Conservation (phyloP, 2,888 invertebrate species). For the Bhutanitis thaidina region DNA sequence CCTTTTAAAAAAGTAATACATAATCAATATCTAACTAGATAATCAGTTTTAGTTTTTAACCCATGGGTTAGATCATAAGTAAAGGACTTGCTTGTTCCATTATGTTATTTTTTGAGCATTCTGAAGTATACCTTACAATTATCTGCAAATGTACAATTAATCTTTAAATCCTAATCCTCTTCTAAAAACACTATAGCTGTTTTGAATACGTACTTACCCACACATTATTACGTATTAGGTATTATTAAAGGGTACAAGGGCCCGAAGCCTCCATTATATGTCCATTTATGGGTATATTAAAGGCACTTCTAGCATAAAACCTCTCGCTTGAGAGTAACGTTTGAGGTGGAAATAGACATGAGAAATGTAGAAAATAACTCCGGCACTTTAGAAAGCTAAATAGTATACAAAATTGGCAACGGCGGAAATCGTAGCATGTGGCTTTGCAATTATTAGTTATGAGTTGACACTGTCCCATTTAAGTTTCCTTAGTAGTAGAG, state of each 20-base stretch:
- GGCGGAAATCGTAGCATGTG: slow-evolving; percentile 13
- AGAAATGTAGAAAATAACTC: slow-evolving; percentile 10
- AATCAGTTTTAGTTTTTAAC: no score
- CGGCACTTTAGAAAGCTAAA: slow-evolving; percentile 18
- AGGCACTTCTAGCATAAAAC: slow-evolving; percentile 10
- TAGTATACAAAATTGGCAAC: slow-evolving; percentile 11
- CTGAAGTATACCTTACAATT: no score
- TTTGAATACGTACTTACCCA: background rate
- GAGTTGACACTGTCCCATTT: slow-evolving; percentile 16
- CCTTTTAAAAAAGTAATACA: no score
- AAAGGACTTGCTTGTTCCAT: no score
- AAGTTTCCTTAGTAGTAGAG: no score
- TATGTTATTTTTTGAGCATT: no score
- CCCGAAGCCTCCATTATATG: background rate
- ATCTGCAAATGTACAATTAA: no score
- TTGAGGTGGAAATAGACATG: slow-evolving; percentile 16
- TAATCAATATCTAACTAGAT: no score
- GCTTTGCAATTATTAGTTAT: slow-evolving; percentile 14
- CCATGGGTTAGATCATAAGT: no score
- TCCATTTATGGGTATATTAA: slow-evolving; percentile 10
- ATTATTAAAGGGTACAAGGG: background rate
- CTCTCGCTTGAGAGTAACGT: slow-evolving; percentile 13
- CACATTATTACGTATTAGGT: background rate
- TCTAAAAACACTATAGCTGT: background rate
- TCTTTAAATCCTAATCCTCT: no score